Conservation (phyloP, 2,888 invertebrate genomes). For the Lingula anatina region DNA sequence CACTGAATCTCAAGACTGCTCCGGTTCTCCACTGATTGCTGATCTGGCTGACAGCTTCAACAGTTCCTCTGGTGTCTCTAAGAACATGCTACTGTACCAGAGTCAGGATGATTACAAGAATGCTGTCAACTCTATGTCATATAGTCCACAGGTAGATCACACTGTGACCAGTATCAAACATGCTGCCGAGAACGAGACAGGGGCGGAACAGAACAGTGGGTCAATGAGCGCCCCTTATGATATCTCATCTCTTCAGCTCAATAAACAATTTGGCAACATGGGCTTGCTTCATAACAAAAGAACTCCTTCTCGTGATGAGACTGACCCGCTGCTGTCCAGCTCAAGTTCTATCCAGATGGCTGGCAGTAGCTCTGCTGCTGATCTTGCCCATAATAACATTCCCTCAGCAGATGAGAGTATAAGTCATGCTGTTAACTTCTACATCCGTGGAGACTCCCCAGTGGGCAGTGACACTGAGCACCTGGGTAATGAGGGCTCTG, state of each 20-base stretch:
- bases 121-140: background rate
- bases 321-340: background rate
- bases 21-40: background rate
- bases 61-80: background rate
- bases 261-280: too few species aligned
- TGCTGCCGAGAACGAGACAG: background rate
- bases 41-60: background rate
- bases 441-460: conserved; percentile 7
- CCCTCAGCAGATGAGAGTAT: too few species aligned
- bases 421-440: too few species aligned
- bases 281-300: too few species aligned
- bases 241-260: too few species aligned
- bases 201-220: background rate
- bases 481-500: conserved; percentile 49
- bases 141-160: background rate
- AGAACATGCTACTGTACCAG: too few species aligned
- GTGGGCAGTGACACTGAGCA: conserved; percentile 19
- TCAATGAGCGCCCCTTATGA: too few species aligned
- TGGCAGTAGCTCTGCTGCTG: background rate
- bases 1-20: background rate
- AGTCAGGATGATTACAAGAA: too few species aligned
- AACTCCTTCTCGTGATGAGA: too few species aligned
- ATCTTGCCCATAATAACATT: background rate
- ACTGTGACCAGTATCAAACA: background rate
- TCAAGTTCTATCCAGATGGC: background rate